Evolutionary conservation across 2,888 invertebrate species (phyloP).

Genomic region (Lasioglossum villosulum): DNA sequence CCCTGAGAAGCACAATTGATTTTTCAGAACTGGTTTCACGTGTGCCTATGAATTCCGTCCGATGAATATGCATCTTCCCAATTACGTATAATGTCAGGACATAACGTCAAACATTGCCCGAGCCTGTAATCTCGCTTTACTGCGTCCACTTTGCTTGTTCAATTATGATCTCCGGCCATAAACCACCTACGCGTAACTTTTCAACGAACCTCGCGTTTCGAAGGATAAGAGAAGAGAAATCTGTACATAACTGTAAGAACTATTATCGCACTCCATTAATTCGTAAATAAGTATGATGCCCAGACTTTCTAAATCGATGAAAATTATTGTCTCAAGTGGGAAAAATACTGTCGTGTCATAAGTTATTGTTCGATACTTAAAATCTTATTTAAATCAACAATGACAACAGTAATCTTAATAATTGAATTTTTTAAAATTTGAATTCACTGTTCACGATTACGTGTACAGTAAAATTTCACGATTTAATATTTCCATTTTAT

Average conservation of each 20-base stretch:
- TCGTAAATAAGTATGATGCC: background rate
- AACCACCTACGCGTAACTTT: constrained; percentile 4
- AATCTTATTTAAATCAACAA: background rate
- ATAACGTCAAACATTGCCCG: background rate
- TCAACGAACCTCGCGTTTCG: background rate
- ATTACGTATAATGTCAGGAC: constrained; percentile 11
- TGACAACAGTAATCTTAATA: background rate
- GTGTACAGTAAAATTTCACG: background rate
- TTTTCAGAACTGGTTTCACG: too few species aligned
- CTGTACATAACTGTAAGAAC: background rate
- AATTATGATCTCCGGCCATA: constrained; percentile 15
- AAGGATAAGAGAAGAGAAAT: background rate
- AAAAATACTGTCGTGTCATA: background rate
- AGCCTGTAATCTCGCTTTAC: background rate
- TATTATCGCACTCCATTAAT: background rate
- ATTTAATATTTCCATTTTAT: background rate
- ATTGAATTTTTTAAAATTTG: background rate
- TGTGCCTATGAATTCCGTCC: background rate
- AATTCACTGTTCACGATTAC: background rate
- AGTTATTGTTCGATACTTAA: background rate
- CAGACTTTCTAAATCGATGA: background rate
- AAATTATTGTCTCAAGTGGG: background rate
- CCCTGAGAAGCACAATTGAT: background rate
- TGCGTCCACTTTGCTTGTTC: constrained; percentile 4
- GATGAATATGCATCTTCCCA: constrained; percentile 15